Evolutionary conservation across 2,113 vertebrate species (phyloP).

Genomic region (Girardinichthys multiradiatus): DNA sequence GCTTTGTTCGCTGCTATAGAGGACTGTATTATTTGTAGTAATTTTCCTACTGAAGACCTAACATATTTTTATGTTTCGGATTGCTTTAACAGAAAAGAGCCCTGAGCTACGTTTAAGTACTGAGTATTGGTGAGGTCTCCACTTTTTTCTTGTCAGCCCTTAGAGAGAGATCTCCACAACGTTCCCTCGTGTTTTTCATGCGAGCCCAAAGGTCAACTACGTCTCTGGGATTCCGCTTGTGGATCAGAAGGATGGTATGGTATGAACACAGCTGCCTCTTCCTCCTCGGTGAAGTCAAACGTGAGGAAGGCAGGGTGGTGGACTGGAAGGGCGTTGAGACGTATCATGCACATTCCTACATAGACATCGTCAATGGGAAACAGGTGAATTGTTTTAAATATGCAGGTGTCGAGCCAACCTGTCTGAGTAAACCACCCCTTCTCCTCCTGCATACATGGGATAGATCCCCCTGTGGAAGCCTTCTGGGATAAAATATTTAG

Average conservation of each 20-base stretch:
- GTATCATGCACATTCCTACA: conserved; percentile 81
- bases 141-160: neutral
- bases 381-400: conserved; percentile 71
- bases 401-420: conserved; percentile 66
- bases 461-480: conserved; percentile 78
- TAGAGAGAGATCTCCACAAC: conserved; percentile 60
- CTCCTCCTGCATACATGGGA: conserved; percentile 76
- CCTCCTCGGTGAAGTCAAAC: conserved; percentile 68
- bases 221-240: conserved; percentile 71
- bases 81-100: neutral
- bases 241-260: conserved; percentile 74
- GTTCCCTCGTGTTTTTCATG: conserved; percentile 10
- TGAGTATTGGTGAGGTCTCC: neutral
- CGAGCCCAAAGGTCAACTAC: conserved; percentile 63
- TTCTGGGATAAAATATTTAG: conserved; percentile 80
- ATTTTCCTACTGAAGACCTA: neutral
- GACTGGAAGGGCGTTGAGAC: conserved; percentile 59
- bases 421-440: conserved; percentile 79
- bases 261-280: conserved; percentile 60
- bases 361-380: conserved; percentile 83
- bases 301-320: conserved; percentile 77
- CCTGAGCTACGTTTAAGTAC: neutral
- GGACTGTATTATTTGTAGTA: too few relatives aligned
- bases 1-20: too few relatives aligned
- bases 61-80: neutral